A percentile compares a stretch with the other conserved stretches of the same genome.
phyloP scores from a whole-genome alignment of 2,113 vertebrate genomes.

The Nothobranchius furzeri region DNA sequence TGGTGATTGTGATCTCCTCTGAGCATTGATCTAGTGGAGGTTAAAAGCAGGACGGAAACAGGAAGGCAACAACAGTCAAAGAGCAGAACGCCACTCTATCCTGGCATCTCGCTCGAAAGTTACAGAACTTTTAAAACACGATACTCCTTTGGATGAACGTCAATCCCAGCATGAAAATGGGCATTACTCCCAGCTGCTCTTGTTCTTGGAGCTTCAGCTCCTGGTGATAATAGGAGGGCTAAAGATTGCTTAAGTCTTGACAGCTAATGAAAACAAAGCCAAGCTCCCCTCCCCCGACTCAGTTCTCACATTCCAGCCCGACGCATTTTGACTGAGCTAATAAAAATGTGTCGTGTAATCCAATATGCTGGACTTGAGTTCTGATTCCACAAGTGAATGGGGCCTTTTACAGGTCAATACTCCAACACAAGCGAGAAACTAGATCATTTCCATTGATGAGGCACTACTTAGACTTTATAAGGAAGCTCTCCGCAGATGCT shows the following conservation, averaged over 20 bases:
- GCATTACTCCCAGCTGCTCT: conserved; percentile 68
- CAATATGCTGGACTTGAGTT: conserved; percentile 43
- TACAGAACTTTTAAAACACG: conserved; percentile 32
- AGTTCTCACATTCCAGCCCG: conserved; percentile 39
- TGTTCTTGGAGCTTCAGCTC: conserved; percentile 53
- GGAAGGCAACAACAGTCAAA: conserved; percentile 37
- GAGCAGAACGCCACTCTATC: conserved; percentile 31
- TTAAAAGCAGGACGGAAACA: conserved; percentile 39
- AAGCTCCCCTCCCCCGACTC: conserved; percentile 37
- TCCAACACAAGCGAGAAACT: conserved; percentile 43
- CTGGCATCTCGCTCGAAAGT: conserved; percentile 31
- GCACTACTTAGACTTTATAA: conserved; percentile 33
- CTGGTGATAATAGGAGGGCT: conserved; percentile 44
- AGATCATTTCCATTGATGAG: conserved; percentile 63
- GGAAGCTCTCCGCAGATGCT: conserved; percentile 51
- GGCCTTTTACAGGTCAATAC: conserved; percentile 53
- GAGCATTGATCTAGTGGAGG: conserved; percentile 63
- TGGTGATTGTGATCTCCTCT: conserved; percentile 68
- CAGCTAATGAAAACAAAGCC: conserved; percentile 69
- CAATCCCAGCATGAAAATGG: conserved; percentile 53
- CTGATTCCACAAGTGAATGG: conserved; percentile 47
- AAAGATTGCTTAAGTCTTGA: conserved; percentile 60
- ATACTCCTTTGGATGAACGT: conserved; percentile 34
- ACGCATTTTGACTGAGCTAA: conserved; percentile 69
- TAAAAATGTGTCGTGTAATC: conserved; percentile 63